phyloP scores from a whole-genome alignment of 2,113 vertebrate genomes.

The Sander lucioperca region DNA sequence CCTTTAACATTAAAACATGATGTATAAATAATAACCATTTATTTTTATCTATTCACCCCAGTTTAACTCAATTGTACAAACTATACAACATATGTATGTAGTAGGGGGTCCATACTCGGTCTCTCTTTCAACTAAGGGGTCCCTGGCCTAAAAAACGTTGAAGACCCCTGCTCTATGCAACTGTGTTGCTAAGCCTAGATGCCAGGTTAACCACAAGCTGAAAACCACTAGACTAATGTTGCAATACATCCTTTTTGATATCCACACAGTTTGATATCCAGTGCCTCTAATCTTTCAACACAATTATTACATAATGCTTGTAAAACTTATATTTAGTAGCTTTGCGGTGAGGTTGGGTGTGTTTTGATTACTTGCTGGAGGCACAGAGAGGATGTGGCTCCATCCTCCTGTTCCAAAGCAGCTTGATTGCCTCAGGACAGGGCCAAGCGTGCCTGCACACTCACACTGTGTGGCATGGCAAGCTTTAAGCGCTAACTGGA shows the following conservation, averaged over 20 bases:
- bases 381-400: constrained; percentile 17
- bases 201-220: not conserved
- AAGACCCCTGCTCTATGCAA: too few species aligned
- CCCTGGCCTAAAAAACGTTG: too few species aligned
- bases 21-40: too few species aligned
- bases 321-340: constrained; percentile 9
- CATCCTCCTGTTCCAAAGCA: constrained; percentile 27
- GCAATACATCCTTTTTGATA: not conserved
- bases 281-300: not conserved
- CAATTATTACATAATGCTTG: not conserved
- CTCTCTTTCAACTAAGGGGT: too few species aligned
- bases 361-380: constrained; percentile 20
- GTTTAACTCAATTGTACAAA: too few species aligned
- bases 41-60: too few species aligned
- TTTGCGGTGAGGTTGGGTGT: constrained; percentile 16
- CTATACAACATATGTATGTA: too few species aligned
- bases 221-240: not conserved
- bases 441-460: constrained; percentile 6
- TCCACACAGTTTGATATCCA: not conserved
- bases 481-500: constrained; percentile 27
- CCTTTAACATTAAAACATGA: too few species aligned
- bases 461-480: constrained; percentile 23
- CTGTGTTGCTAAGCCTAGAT: not conserved
- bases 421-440: constrained; percentile 30
- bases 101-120: too few species aligned